Conservation (phyloP, 2,113 vertebrate genomes). For the Hippocampus barbouri region DNA sequence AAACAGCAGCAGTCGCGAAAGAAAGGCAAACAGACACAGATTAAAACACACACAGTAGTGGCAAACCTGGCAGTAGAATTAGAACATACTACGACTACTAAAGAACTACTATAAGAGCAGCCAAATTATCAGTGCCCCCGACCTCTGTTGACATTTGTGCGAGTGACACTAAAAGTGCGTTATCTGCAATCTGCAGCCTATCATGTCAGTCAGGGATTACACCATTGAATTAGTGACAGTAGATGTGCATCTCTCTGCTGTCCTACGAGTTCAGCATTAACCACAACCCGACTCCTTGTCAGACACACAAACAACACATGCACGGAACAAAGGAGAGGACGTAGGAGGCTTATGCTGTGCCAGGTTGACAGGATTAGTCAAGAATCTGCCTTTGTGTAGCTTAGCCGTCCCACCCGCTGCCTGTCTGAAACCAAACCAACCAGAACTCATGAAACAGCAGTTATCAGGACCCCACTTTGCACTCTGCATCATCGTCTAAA, state of each 20-base stretch:
- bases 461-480: conserved; percentile 18
- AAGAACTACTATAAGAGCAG: conserved; percentile 19
- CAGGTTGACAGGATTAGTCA: conserved; percentile 43
- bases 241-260: conserved; percentile 26
- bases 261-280: conserved; percentile 48
- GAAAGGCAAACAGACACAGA: conserved; percentile 30
- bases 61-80: conserved; percentile 37
- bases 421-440: conserved; percentile 41
- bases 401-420: conserved; percentile 43
- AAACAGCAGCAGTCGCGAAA: conserved; percentile 15
- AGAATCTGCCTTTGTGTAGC: conserved; percentile 57
- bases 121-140: conserved; percentile 39
- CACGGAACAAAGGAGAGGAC: conserved; percentile 38
- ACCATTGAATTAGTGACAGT: conserved; percentile 49
- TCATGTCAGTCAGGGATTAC: conserved; percentile 59
- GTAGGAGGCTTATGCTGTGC: conserved; percentile 34
- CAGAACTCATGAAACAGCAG: conserved; percentile 26
- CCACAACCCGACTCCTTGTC: conserved; percentile 53
- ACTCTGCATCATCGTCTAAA: conserved; percentile 29
- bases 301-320: conserved; percentile 34
- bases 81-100: conserved; percentile 14
- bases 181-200: conserved; percentile 61
- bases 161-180: conserved; percentile 23
- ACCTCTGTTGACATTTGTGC: conserved; percentile 33
- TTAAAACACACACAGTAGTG: conserved; percentile 1